These are phyloP conservation scores for Drosophila sordidula DNA, from an alignment of 2,888 invertebrate genomes.

Conservation along the genomic window DNA sequence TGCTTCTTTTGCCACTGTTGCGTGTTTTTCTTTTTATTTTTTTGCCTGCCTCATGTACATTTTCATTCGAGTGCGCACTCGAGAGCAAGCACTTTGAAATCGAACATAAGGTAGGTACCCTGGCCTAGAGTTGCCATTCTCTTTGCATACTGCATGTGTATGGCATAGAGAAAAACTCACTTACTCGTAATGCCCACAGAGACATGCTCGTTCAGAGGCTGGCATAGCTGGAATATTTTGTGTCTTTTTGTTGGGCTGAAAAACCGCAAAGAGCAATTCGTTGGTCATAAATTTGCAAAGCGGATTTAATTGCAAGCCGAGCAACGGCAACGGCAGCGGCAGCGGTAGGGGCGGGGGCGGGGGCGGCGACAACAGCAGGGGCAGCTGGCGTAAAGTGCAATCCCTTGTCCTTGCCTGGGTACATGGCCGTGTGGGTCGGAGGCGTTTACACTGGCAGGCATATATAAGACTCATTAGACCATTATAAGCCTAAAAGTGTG, in stretches of 20 bases:
- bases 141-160: slow-evolving; percentile 40
- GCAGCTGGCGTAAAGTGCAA: slow-evolving; percentile 46
- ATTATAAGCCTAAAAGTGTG: slow-evolving; percentile 36
- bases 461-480: slow-evolving; percentile 53
- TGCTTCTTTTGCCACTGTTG: slow-evolving; percentile 58
- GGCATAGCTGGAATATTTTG: slow-evolving; percentile 47
- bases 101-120: slow-evolving; percentile 54
- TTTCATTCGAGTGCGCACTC: slow-evolving; percentile 39
- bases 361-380: slow-evolving; percentile 5
- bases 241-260: slow-evolving; percentile 37
- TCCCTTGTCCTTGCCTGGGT: slow-evolving; percentile 41
- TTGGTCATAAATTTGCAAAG: slow-evolving; percentile 81
- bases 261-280: slow-evolving; percentile 71
- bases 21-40: slow-evolving; percentile 9
- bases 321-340: slow-evolving; percentile 9
- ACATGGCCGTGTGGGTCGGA: background rate
- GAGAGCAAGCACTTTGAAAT: slow-evolving; percentile 44
- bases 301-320: slow-evolving; percentile 80
- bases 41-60: slow-evolving; percentile 19
- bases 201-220: slow-evolving; percentile 13
- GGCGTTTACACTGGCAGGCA: slow-evolving; percentile 16
- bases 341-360: slow-evolving; percentile 7
- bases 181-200: slow-evolving; percentile 26
- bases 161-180: slow-evolving; percentile 31
- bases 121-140: slow-evolving; percentile 9